Base-by-base conservation (phyloP, 2,797 vertebrate genomes). In the Dicrostonyx torquatus region DNA sequence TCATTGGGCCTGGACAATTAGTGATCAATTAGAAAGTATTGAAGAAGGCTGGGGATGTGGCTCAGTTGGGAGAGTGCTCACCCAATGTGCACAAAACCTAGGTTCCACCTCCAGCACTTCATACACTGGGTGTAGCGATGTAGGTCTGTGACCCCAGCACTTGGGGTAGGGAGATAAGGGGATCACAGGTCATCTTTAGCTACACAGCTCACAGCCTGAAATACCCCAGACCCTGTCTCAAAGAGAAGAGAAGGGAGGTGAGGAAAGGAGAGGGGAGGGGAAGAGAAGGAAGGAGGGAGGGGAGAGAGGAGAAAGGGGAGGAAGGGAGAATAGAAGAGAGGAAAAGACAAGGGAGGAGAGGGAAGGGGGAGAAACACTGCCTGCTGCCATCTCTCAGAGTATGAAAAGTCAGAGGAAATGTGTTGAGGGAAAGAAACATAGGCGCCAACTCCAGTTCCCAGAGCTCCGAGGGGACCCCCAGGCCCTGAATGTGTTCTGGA, bases 241-340 rank as follows among this genome's bases (percentile, higher is more conserved):
- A 85, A 53, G 45, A 17, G 43, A 34, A 10, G 7, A 11, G 76
- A 76, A 6, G 40, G 22, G 72, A 75, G 13, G 12, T 0, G 2
- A 73, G 40, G 12, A 10, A 26, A 29, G 15, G 2, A n/a, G 50
- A 55, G 10, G 20, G 4, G 17, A 6, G 20, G 2, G 9, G 10
- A 20, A 18, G 5, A 17, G 24, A 37, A 15, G 1, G 5, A 37
- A 13, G 12, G 5, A 5, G 20, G 6, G 13, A 15, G n/a, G 24
- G 5, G 22, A 18, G 6, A 2, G 9, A 11, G 10, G 2, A 6
- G 1, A 2, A 9, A 17, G 29, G 3, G 15, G 26, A 31, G 37
- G 13, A 26, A 17, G 17, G 26, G 50, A 5, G 20, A 24, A 20
- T 5, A 6, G 34, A 53, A 22, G 14, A 8, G 45, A 11, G 26